Evolutionary conservation across 1,140 invertebrate species (phyloP).

Genomic region (Lordiphosa mommai): DNA sequence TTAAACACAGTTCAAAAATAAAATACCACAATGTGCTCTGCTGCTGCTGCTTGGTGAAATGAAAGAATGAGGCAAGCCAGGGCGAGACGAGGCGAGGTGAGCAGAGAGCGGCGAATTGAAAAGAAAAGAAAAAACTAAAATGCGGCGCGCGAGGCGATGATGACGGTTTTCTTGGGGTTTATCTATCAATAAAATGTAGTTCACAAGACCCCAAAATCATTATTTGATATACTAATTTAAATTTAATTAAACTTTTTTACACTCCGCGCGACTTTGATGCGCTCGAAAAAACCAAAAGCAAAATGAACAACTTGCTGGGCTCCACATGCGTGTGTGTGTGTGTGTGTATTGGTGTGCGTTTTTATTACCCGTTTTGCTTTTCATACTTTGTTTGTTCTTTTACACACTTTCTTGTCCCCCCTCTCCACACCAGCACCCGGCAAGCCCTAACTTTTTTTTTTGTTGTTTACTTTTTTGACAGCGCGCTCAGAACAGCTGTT

Average conservation of each 20-base stretch:
- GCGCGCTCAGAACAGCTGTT: too few relatives aligned
- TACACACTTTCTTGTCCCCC: constrained; percentile 60
- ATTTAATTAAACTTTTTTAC: constrained; percentile 6
- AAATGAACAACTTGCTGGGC: constrained; percentile 40
- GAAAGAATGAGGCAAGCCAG: constrained; percentile 34
- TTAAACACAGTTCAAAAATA: constrained; percentile 39
- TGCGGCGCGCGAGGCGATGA: constrained; percentile 36
- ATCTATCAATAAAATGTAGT: too few relatives aligned
- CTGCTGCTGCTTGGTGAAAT: constrained; percentile 50
- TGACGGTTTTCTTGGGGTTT: constrained; percentile 38
- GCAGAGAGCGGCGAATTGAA: constrained; percentile 37
- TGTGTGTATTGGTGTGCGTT: constrained; percentile 28
- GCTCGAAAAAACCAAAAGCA: constrained; percentile 23
- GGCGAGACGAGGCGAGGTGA: constrained; percentile 17
- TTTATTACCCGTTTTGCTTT: constrained; percentile 58
- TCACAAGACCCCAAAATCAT: neutral
- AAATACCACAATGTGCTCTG: constrained; percentile 61
- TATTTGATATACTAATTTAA: neutral
- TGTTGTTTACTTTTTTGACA: too few relatives aligned
- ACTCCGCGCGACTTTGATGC: constrained; percentile 18
- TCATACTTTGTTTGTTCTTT: constrained; percentile 73
- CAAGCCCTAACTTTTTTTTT: too few relatives aligned
- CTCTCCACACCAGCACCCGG: too few relatives aligned
- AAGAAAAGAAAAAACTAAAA: constrained; percentile 56
- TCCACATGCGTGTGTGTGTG: constrained; percentile 22